Conservation (phyloP, 2,888 invertebrate genomes). For the Dynastes hyllus region DNA sequence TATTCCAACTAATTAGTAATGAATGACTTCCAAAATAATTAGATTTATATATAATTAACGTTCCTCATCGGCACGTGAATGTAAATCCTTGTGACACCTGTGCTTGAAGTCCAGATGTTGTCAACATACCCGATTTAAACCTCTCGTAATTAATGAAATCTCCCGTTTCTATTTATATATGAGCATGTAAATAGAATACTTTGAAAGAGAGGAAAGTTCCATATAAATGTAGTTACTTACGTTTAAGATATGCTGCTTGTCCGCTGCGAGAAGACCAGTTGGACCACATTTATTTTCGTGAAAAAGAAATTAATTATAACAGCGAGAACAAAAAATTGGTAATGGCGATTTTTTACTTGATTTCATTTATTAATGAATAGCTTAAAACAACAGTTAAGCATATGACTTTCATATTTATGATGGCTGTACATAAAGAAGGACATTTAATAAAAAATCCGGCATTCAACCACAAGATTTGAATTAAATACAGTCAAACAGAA, state of each 20-base stretch:
- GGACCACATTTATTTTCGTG: too few species aligned
- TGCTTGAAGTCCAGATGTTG: conserved; percentile 55
- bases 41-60: conserved; percentile 49
- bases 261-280: too few species aligned
- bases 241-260: not conserved
- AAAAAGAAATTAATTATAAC: too few species aligned
- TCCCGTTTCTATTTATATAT: conserved; percentile 55
- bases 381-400: too few species aligned
- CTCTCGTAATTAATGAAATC: conserved; percentile 56
- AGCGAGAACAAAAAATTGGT: too few species aligned
- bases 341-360: too few species aligned
- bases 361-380: too few species aligned
- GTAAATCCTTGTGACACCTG: conserved; percentile 57
- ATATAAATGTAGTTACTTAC: not conserved
- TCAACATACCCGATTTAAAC: conserved; percentile 53
- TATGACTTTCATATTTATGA: too few species aligned
- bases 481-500: too few species aligned
- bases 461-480: too few species aligned
- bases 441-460: too few species aligned
- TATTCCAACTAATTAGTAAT: conserved; percentile 33
- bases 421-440: too few species aligned
- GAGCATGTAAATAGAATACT: conserved; percentile 25
- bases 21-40: conserved; percentile 54
- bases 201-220: not conserved
- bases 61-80: conserved; percentile 50